Evolutionary conservation across 2,888 invertebrate genomes (phyloP).

Genomic region (Spialia ferax): DNA sequence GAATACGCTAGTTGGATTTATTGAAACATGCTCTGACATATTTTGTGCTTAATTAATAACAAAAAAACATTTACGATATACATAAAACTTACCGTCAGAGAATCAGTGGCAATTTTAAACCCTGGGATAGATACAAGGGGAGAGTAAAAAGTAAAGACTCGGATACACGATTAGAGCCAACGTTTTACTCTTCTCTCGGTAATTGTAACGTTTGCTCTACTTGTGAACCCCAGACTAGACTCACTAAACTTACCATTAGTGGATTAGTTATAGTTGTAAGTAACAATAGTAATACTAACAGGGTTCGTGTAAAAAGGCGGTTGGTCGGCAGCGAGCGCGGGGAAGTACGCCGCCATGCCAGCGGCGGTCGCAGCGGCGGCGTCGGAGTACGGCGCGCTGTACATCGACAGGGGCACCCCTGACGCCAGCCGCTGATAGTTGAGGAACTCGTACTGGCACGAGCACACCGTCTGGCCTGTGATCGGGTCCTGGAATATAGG

Average conservation of each 20-base stretch:
- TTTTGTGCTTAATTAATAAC: too few relatives aligned
- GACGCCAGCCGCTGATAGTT: conserved; percentile 93
- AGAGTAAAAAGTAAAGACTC: too few relatives aligned
- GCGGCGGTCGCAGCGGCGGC: conserved; percentile 89
- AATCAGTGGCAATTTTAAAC: background rate
- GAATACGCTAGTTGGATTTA: background rate
- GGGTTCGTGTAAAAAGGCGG: conserved; percentile 94
- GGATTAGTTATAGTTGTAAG: background rate
- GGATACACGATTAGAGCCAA: too few relatives aligned
- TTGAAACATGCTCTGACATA: background rate
- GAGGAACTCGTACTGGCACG: conserved; percentile 96
- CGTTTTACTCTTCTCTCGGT: too few relatives aligned
- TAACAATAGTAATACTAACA: conserved; percentile 86
- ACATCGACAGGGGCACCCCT: conserved; percentile 93
- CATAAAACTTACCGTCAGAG: background rate
- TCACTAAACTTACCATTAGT: background rate
- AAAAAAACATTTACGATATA: too few relatives aligned
- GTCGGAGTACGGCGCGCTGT: conserved; percentile 92
- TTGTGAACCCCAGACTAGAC: background rate
- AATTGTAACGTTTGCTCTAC: too few relatives aligned
- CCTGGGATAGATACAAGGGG: too few relatives aligned
- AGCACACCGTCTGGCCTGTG: conserved; percentile 95
- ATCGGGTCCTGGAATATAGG: conserved; percentile 96
- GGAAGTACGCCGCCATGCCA: conserved; percentile 95
- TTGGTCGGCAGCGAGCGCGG: conserved; percentile 94